Base-by-base conservation (phyloP, 2,888 invertebrate species). In the Protophormia terraenovae region DNA sequence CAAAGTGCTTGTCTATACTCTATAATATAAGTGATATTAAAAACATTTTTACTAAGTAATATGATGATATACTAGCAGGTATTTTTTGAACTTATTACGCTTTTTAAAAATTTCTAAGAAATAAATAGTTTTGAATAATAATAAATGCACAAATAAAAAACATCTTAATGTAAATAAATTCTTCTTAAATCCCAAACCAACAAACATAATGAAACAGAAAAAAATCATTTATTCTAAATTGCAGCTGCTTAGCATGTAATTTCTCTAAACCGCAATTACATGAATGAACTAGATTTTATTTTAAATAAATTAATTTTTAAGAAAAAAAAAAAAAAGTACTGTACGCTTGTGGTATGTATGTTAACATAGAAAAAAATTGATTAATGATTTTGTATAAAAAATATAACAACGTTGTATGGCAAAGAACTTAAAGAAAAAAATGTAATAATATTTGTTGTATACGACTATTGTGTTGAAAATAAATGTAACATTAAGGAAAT, bases 401-500 rank as follows among this genome's bases (percentile, higher is more conserved):
- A 67, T 29, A 45, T 12, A 58, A 14, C 32, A 32, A 66, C 27
- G 16, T 22, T 50, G 5, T 12, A 5, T 12, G 38, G 27, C 27
- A 22, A 78, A 78, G 27, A 14, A 38, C 27, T 47, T 14, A 12
- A 50, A 47, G 22, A 47, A 71, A 62, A 53, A 53, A n/a, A n/a
- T 71, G 6, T 50, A 12, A 10, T 41, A 38, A 50, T 16, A 29
- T 71, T 22, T 35, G 0, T 62, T 66, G 24, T 38, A n/a, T 10
- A 53, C 64, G 45, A 16, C n/a, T n/a, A 12, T 50, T 67, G 47
- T 75, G 50, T 60, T 67, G 22, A 22, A 60, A 64, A 67, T 60
- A 58, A 66, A 53, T 67, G 75, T 29, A 45, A 53, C 24, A 55
- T 69, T 76, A 24, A 82, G 81, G 62, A 82, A 76, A 76, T 69